A percentile compares a stretch with the other conserved stretches of the same genome.
Evolutionary conservation across 2,113 vertebrate genomes (phyloP).

Genomic region (Sapajus apella): DNA sequence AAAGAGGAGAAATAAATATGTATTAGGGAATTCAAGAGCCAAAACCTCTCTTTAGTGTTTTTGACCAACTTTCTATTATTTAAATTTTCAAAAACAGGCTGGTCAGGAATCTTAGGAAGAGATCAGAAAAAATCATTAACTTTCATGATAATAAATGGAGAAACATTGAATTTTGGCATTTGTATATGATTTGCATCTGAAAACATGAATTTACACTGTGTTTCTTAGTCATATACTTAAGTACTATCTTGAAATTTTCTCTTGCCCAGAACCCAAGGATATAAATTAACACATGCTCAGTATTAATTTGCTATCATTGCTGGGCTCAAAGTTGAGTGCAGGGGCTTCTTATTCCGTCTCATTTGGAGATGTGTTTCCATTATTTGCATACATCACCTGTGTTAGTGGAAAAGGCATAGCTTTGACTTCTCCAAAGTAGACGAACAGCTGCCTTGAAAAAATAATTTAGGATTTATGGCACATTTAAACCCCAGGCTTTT

Average conservation of each 20-base stretch:
- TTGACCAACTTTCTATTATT: background rate
- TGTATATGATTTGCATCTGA: background rate
- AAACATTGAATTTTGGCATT: background rate
- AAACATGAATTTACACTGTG: background rate
- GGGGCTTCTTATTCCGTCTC: background rate
- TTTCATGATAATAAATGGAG: background rate
- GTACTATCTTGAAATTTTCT: background rate
- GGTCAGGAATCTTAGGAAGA: background rate
- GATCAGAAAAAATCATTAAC: background rate
- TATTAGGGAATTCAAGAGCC: background rate
- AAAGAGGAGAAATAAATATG: background rate
- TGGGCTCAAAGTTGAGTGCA: background rate
- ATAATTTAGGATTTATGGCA: conserved; percentile 7
- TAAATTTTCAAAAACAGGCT: background rate
- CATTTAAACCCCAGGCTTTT: conserved; percentile 15
- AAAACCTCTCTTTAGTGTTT: background rate
- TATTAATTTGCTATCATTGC: background rate
- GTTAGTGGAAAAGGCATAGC: background rate
- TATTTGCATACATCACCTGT: background rate
- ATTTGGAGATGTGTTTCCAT: background rate
- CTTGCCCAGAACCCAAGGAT: background rate
- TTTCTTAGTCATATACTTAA: background rate
- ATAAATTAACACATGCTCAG: background rate
- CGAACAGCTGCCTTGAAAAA: conserved; percentile 28
- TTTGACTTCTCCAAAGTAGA: background rate